Evolutionary conservation across 2,113 vertebrate genomes (phyloP).

Genomic region (Ammodytes dubius): DNA sequence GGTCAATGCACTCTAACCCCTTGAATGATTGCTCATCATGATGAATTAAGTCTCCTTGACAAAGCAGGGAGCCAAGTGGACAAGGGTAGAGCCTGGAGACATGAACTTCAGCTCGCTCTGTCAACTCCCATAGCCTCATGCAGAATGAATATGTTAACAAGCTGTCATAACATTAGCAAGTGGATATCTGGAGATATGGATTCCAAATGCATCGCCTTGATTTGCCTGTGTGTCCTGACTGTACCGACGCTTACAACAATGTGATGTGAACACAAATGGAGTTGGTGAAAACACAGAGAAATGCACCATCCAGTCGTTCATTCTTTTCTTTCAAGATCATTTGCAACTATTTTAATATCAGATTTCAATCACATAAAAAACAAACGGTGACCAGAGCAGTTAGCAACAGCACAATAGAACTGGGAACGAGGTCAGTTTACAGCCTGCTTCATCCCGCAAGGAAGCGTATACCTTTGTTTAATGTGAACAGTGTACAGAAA

Average conservation of each 20-base stretch:
- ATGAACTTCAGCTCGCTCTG: slow-evolving; percentile 68
- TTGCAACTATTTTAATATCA: slow-evolving; percentile 39
- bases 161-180: slow-evolving; percentile 74
- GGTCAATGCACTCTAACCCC: slow-evolving; percentile 59
- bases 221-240: slow-evolving; percentile 44
- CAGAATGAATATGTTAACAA: slow-evolving; percentile 70
- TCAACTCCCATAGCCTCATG: slow-evolving; percentile 67
- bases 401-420: slow-evolving; percentile 47
- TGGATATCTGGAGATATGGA: slow-evolving; percentile 58
- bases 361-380: slow-evolving; percentile 57
- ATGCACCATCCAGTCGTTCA: slow-evolving; percentile 17
- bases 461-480: slow-evolving; percentile 68
- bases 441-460: slow-evolving; percentile 61
- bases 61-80: slow-evolving; percentile 59
- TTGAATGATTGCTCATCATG: slow-evolving; percentile 71
- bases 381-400: slow-evolving; percentile 44
- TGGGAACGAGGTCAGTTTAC: slow-evolving; percentile 69
- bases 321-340: slow-evolving; percentile 17
- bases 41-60: slow-evolving; percentile 74
- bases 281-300: slow-evolving; percentile 40
- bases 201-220: slow-evolving; percentile 35
- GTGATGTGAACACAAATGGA: slow-evolving; percentile 49
- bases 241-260: slow-evolving; percentile 30
- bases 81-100: slow-evolving; percentile 67
- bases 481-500: slow-evolving; percentile 74